A percentile compares a stretch with the other conserved stretches of the same genome.
phyloP scores from a whole-genome alignment of 2,797 vertebrate genomes.

The Loris lydekkerianus region DNA sequence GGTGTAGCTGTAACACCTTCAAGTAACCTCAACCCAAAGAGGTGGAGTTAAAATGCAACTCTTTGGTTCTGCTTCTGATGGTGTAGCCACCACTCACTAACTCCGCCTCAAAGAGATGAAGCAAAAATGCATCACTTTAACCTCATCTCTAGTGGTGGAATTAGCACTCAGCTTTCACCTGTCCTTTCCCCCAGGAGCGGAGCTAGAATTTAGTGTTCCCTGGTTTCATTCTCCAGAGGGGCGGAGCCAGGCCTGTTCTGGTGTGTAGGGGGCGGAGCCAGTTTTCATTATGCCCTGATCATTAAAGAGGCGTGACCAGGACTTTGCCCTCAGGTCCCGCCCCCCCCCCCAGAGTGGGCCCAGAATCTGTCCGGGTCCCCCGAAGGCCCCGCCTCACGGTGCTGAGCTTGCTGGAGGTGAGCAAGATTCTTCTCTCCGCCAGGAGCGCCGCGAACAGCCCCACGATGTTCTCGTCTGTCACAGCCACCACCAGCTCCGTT shows the following conservation, averaged over 20 bases:
- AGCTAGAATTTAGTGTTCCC: background rate
- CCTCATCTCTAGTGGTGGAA: too few species aligned
- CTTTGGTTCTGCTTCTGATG: background rate
- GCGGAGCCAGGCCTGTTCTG: background rate
- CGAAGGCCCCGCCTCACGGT: slow-evolving; percentile 89
- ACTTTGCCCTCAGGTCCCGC: accelerated
- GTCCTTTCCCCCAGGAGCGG: background rate
- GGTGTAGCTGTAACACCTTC: background rate
- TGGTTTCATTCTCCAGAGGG: too few species aligned
- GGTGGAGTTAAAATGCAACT: background rate
- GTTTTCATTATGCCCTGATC: background rate
- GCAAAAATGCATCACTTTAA: too few species aligned
- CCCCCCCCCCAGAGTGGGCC: background rate
- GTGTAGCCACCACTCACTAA: background rate
- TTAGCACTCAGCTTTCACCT: accelerated
- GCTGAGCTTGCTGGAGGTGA: slow-evolving; percentile 94
- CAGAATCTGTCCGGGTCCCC: accelerated
- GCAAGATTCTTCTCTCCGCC: slow-evolving; percentile 94
- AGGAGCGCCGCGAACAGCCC: slow-evolving; percentile 95
- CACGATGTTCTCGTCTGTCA: slow-evolving; percentile 93
- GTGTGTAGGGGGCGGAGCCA: background rate
- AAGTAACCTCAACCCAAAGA: background rate
- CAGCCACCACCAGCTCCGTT: slow-evolving; percentile 94
- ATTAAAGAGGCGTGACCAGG: background rate
- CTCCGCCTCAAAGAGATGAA: too few species aligned